Evolutionary conservation across 2,113 vertebrate species (phyloP).

Genomic region (Cryptomyrus ogoouensis): DNA sequence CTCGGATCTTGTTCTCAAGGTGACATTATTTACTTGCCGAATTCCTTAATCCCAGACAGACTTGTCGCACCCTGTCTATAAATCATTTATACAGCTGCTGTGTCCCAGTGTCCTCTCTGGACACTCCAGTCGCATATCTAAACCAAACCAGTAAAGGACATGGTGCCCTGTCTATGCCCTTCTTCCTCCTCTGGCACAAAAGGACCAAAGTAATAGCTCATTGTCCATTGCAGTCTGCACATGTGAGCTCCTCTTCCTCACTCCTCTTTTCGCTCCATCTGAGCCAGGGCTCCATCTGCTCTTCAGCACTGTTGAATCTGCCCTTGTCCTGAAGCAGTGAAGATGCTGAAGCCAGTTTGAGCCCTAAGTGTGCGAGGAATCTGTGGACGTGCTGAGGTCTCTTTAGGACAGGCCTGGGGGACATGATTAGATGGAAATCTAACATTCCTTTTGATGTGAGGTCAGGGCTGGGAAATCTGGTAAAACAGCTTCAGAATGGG

Average conservation of each 20-base stretch:
- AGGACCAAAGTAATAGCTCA: background rate
- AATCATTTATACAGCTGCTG: background rate
- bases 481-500: background rate
- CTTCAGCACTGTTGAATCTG: background rate
- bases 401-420: background rate
- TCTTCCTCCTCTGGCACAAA: background rate
- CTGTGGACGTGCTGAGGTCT: background rate
- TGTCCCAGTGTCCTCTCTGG: background rate
- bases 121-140: background rate
- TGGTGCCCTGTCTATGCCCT: background rate
- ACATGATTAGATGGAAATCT: background rate
- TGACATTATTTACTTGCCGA: background rate
- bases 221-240: background rate
- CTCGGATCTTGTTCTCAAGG: background rate
- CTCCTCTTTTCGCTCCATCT: background rate
- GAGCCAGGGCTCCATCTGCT: background rate
- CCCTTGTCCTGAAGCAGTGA: background rate
- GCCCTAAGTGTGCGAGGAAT: background rate
- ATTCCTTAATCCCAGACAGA: background rate
- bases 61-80: background rate
- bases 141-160: background rate
- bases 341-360: background rate
- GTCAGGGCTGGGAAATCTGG: background rate
- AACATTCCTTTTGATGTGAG: background rate
- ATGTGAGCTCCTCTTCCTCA: background rate